Percentiles rank a stretch among this genome's conserved stretches.
Conservation (phyloP, 2,888 invertebrate genomes). For the Melanostoma scalare region DNA sequence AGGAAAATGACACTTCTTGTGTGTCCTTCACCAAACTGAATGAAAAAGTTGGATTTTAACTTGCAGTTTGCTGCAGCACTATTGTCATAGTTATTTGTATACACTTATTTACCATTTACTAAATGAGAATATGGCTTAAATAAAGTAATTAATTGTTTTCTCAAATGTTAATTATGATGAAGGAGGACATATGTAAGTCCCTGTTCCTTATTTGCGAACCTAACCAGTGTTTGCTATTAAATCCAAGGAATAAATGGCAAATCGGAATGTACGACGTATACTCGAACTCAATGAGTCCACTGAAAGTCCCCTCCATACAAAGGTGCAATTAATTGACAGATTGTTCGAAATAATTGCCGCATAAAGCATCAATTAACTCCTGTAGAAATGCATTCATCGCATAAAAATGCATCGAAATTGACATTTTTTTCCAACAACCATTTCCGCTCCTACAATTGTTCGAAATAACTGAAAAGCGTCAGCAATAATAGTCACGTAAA, state of each 20-base stretch:
- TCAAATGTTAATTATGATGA: too few relatives aligned
- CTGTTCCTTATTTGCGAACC: too few relatives aligned
- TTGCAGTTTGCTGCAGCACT: too few relatives aligned
- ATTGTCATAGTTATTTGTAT: too few relatives aligned
- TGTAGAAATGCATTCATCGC: constrained; percentile 57
- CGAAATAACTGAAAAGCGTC: constrained; percentile 64
- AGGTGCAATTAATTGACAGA: constrained; percentile 60
- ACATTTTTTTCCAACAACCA: constrained; percentile 37
- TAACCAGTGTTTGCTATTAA: too few relatives aligned
- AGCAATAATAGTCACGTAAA: constrained; percentile 61
- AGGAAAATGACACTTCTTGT: constrained; percentile 20
- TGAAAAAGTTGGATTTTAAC: too few relatives aligned
- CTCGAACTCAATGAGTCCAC: constrained; percentile 1
- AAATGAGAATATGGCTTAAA: too few relatives aligned
- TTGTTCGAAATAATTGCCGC: constrained; percentile 70
- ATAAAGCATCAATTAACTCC: constrained; percentile 69
- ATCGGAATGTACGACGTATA: background rate
- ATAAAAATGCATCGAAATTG: constrained; percentile 67
- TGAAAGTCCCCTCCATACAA: constrained; percentile 26
- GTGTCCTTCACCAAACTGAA: too few relatives aligned
- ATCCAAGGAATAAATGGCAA: background rate
- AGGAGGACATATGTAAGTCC: too few relatives aligned
- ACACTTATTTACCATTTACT: too few relatives aligned
- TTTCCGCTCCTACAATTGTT: constrained; percentile 45
- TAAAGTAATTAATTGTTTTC: too few relatives aligned